phyloP scores from a whole-genome alignment of 92 coral and sea anemone species.

The Montipora capitata region DNA sequence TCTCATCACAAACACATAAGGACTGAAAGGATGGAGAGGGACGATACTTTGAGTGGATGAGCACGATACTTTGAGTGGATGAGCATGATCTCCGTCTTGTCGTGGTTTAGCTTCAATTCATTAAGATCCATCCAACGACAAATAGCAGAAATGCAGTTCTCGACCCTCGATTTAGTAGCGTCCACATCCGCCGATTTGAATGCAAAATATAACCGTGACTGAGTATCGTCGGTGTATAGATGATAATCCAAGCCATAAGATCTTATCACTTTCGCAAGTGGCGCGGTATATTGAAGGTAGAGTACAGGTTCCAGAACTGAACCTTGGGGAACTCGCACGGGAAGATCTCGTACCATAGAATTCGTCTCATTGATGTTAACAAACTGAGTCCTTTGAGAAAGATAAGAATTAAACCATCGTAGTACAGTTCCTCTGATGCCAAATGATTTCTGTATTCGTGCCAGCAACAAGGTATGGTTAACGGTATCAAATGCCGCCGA shows the following conservation, averaged over 20 bases:
- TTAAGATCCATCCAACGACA: slow-evolving; percentile 35
- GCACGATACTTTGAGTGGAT: slow-evolving; percentile 22
- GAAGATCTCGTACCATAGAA: slow-evolving; percentile 49
- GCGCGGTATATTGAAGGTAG: too few relatives aligned
- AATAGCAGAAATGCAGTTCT: slow-evolving; percentile 41
- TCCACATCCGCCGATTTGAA: slow-evolving; percentile 27
- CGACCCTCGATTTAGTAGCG: slow-evolving; percentile 9
- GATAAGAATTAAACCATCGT: slow-evolving; percentile 17
- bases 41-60: neutral
- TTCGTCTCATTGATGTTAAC: neutral
- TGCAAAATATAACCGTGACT: too few relatives aligned
- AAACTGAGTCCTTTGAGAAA: slow-evolving; percentile 50
- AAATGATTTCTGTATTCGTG: too few relatives aligned
- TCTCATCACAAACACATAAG: slow-evolving; percentile 27
- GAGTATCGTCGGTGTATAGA: slow-evolving; percentile 37
- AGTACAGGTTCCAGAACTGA: too few relatives aligned
- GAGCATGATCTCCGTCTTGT: slow-evolving; percentile 54
- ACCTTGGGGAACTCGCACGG: slow-evolving; percentile 23
- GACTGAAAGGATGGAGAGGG: slow-evolving; percentile 15
- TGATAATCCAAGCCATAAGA: slow-evolving; percentile 32
- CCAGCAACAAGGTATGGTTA: too few relatives aligned
- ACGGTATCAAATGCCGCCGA: too few relatives aligned
- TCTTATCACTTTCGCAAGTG: too few relatives aligned
- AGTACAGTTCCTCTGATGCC: too few relatives aligned
- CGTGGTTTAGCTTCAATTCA: slow-evolving; percentile 33